A percentile compares a stretch with the other conserved stretches of the same genome.
phyloP scores from a whole-genome alignment of 2,888 invertebrate species.

The Himalopsyche japonica region DNA sequence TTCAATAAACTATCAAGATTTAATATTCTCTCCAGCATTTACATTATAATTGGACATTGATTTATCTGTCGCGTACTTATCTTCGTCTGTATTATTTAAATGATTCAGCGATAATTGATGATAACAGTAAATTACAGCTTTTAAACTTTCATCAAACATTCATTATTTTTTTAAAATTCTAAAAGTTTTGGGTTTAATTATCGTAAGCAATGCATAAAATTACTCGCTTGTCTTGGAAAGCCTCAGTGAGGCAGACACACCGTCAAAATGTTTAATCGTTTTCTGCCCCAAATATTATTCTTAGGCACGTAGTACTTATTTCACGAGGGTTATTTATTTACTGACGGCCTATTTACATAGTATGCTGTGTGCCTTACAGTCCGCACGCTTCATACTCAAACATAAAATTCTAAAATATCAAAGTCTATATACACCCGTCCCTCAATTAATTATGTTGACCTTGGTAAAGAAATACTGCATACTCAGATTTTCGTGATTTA shows the following conservation, averaged over 20 bases:
- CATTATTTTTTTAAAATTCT: too few species aligned
- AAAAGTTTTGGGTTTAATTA: background rate
- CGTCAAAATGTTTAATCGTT: background rate
- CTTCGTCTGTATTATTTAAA: too few species aligned
- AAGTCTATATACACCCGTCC: background rate
- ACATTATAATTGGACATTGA: too few species aligned
- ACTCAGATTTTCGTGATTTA: background rate
- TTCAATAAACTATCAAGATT: too few species aligned
- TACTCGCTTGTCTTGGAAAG: background rate
- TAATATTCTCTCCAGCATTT: too few species aligned
- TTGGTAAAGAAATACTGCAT: background rate
- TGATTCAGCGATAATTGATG: too few species aligned
- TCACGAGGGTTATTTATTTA: background rate
- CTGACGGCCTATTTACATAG: slow-evolving; percentile 3
- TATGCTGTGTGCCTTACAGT: background rate
- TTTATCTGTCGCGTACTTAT: too few species aligned
- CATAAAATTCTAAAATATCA: background rate
- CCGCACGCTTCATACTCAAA: background rate
- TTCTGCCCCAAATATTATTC: slow-evolving; percentile 3
- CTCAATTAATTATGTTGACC: background rate
- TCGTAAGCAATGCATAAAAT: background rate
- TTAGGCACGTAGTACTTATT: slow-evolving; percentile 6
- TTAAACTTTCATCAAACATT: too few species aligned
- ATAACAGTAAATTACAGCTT: too few species aligned
- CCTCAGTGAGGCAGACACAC: background rate